These are phyloP conservation scores for Drosophila demipolita DNA, from an alignment of 2,888 invertebrate species.

Conservation along the genomic window DNA sequence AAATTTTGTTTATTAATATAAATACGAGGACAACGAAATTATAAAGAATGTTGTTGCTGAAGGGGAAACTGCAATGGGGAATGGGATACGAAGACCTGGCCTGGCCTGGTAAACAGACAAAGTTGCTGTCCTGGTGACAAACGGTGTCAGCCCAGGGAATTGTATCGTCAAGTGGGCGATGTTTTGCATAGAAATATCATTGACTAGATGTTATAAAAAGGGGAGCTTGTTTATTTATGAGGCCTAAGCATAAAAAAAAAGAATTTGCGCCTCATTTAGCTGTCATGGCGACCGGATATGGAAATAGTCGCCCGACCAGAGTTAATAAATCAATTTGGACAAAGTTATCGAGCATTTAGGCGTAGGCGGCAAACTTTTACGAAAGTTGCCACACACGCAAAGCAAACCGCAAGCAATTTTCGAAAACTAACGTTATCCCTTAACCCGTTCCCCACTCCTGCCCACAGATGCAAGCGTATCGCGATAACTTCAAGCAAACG, in stretches of 20 bases:
- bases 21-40: conserved; percentile 73
- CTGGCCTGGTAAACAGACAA: conserved; percentile 37
- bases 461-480: conserved; percentile 81
- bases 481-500: conserved; percentile 83
- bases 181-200: conserved; percentile 60
- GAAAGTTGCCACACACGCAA: conserved; percentile 64
- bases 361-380: conserved; percentile 72
- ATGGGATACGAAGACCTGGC: conserved; percentile 13
- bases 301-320: conserved; percentile 27
- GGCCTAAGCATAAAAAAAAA: conserved; percentile 52
- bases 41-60: conserved; percentile 58
- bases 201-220: conserved; percentile 46
- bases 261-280: conserved; percentile 36
- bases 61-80: conserved; percentile 9
- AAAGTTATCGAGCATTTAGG: conserved; percentile 77
- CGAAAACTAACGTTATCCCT: conserved; percentile 2
- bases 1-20: conserved; percentile 78
- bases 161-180: conserved; percentile 55
- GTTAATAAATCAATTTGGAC: conserved; percentile 81
- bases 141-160: conserved; percentile 60
- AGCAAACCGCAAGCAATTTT: conserved; percentile 72
- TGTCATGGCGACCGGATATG: conserved; percentile 72
- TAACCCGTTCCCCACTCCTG: conserved; percentile 1
- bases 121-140: conserved; percentile 83
- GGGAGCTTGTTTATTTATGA: conserved; percentile 74